phyloP scores from a whole-genome alignment of 2,888 invertebrate species.

The Macrophya annulata region DNA sequence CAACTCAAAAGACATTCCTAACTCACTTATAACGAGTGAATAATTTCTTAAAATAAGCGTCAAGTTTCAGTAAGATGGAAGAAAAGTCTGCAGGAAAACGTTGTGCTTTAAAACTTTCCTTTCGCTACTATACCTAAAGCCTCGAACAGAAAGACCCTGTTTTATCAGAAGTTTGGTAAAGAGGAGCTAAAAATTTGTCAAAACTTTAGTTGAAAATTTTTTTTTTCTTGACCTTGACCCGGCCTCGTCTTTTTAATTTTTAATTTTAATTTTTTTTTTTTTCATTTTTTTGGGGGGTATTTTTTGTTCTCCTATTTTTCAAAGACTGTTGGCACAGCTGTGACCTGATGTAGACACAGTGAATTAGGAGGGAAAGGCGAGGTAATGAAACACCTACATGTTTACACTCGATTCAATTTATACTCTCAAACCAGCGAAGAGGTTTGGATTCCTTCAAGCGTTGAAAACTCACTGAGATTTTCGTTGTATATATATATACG shows the following conservation, averaged over 20 bases:
- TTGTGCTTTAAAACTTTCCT: constrained; percentile 12
- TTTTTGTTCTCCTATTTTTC: background rate
- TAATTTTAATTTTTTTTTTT: background rate
- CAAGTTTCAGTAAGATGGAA: background rate
- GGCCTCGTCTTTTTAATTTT: background rate
- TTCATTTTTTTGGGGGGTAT: too few relatives aligned
- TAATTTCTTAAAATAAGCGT: background rate
- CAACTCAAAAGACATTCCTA: background rate
- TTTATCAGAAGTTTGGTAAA: constrained; percentile 2
- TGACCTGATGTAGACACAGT: background rate
- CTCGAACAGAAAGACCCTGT: background rate
- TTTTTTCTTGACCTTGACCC: background rate
- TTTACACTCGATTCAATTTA: constrained; percentile 37
- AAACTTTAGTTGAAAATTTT: constrained; percentile 2
- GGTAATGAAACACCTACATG: constrained; percentile 41
- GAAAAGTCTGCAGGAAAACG: background rate
- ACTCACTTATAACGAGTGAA: constrained; percentile 10
- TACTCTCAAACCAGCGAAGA: background rate
- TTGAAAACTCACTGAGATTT: background rate
- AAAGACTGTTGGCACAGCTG: constrained; percentile 13
- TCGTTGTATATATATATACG: background rate
- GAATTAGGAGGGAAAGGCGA: background rate
- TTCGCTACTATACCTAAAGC: background rate
- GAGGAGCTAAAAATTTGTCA: constrained; percentile 23
- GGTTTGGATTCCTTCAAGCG: background rate